These are phyloP conservation scores for Ailurus styani DNA, from an alignment of 2,113 vertebrate species.

Conservation along the genomic window DNA sequence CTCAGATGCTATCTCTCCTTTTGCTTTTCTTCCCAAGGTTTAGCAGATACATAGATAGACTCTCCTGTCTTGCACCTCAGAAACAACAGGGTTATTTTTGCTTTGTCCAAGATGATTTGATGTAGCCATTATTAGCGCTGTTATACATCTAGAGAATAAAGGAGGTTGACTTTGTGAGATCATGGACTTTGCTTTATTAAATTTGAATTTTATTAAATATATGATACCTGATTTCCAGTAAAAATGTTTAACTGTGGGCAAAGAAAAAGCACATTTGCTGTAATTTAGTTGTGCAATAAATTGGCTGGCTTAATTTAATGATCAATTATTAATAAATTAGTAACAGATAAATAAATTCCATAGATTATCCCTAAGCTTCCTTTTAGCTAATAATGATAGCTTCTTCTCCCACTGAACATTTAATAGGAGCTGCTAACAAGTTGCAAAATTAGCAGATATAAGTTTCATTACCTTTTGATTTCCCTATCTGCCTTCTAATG, in stretches of 20 bases:
- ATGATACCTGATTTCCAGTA: background rate
- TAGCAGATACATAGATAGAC: constrained; percentile 41
- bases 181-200: background rate
- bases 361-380: background rate
- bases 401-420: background rate
- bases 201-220: background rate
- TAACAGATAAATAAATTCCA: constrained; percentile 40
- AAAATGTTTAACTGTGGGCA: background rate
- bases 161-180: background rate
- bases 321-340: constrained; percentile 48
- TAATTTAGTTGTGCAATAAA: background rate
- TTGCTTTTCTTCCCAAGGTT: background rate
- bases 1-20: background rate
- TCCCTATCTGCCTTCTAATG: background rate
- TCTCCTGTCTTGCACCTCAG: constrained; percentile 29
- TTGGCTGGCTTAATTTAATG: constrained; percentile 26
- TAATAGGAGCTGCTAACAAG: background rate
- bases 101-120: background rate
- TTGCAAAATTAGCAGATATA: constrained; percentile 22
- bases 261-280: background rate
- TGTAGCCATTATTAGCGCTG: background rate
- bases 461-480: constrained; percentile 40
- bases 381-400: background rate
- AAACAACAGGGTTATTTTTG: constrained; percentile 21
- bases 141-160: background rate